Percentiles rank a stretch among this genome's conserved stretches.
Evolutionary conservation across 2,113 vertebrate species (phyloP).

Genomic region (Nyctereutes procyonoides): DNA sequence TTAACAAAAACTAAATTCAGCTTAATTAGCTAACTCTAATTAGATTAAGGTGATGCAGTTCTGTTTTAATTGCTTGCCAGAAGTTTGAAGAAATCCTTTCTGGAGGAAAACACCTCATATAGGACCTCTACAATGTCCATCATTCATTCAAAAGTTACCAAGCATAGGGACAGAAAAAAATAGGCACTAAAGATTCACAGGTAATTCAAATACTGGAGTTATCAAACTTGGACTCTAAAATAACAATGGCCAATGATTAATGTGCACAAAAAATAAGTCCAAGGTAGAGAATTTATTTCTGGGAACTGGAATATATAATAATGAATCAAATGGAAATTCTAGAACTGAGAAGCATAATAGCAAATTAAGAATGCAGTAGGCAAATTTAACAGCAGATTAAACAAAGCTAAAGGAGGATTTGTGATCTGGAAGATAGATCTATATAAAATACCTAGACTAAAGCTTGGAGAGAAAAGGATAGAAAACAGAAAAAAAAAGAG

Average conservation of each 20-base stretch:
- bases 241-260: background rate
- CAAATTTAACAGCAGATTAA: background rate
- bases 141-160: background rate
- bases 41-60: background rate
- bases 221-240: background rate
- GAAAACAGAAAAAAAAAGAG: background rate
- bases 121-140: background rate
- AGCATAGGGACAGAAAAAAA: background rate
- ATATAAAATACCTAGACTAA: background rate
- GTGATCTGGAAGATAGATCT: conserved; percentile 5
- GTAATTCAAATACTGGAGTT: background rate
- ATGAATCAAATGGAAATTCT: conserved; percentile 5
- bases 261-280: background rate
- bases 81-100: conserved; percentile 29
- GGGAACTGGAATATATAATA: conserved; percentile 16
- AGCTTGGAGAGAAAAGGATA: background rate
- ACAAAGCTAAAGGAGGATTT: background rate
- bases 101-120: background rate
- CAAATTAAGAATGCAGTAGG: background rate
- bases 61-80: background rate
- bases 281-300: conserved; percentile 10
- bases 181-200: background rate
- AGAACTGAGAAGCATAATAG: background rate
- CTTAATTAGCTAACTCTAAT: background rate
- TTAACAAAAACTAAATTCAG: background rate